These are phyloP conservation scores for Meriones psammophilus DNA, from an alignment of 2,797 vertebrate genomes.

Conservation along the genomic window DNA sequence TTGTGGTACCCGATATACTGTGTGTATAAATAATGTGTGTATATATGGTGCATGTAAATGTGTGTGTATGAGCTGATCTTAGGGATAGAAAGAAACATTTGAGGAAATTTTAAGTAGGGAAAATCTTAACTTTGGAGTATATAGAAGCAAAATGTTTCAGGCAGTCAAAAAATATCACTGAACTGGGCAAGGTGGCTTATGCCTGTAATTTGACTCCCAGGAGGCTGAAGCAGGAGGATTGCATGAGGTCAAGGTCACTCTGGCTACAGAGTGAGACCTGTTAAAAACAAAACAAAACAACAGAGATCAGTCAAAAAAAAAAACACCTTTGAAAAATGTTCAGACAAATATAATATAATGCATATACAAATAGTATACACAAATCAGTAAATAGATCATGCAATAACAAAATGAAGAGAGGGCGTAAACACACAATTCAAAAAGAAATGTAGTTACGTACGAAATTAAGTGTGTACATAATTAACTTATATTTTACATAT, in stretches of 20 bases:
- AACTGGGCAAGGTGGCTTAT: not conserved
- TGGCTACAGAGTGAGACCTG: too few species aligned
- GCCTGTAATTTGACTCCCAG: not conserved
- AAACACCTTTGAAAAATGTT: not conserved
- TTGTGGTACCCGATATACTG: not conserved
- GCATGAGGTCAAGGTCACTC: not conserved
- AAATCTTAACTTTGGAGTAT: constrained; percentile 13
- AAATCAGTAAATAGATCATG: not conserved
- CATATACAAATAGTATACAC: not conserved
- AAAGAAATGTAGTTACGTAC: not conserved
- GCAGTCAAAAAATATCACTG: constrained; percentile 9
- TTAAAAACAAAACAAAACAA: not conserved
- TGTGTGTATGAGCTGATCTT: not conserved
- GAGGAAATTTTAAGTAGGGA: not conserved
- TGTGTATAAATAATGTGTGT: too few species aligned
- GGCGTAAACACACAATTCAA: not conserved
- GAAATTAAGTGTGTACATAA: not conserved
- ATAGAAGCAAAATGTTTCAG: constrained; percentile 28
- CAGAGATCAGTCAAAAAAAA: not conserved
- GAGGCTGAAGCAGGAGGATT: too few species aligned
- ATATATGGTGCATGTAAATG: too few species aligned
- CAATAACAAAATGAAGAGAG: not conserved
- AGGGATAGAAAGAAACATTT: not conserved
- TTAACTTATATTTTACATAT: too few species aligned
- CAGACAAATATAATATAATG: not conserved